Conservation (phyloP, 2,888 invertebrate species). For the Ceramica pisi region DNA sequence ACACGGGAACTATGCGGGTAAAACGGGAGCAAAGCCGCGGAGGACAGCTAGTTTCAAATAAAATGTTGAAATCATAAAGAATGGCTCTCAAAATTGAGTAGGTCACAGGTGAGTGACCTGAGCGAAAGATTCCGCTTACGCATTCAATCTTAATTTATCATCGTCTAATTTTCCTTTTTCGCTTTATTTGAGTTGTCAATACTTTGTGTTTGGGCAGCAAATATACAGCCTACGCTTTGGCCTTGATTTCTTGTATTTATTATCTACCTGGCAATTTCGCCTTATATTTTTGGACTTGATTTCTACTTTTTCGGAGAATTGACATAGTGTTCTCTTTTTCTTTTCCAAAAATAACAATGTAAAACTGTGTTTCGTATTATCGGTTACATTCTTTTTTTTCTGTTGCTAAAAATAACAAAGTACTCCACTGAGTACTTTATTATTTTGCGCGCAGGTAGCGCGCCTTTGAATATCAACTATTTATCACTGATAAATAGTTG, state of each 20-base stretch:
- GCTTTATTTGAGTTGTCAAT: conserved; percentile 49
- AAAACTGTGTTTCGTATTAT: background rate
- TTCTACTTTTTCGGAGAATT: conserved; percentile 11
- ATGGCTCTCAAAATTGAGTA: conserved; percentile 1
- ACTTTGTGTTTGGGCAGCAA: conserved; percentile 22
- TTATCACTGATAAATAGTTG: too few relatives aligned
- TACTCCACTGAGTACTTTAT: too few relatives aligned
- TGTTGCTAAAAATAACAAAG: too few relatives aligned
- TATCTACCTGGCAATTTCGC: background rate
- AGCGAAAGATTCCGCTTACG: conserved; percentile 21
- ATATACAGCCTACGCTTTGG: conserved; percentile 25
- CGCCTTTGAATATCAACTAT: too few relatives aligned
- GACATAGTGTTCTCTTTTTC: background rate
- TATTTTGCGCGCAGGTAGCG: too few relatives aligned
- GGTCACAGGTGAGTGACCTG: conserved; percentile 44
- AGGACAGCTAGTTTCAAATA: too few relatives aligned
- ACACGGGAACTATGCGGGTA: too few relatives aligned
- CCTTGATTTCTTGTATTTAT: conserved; percentile 31
- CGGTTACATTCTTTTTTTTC: too few relatives aligned
- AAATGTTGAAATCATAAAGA: conserved; percentile 35
- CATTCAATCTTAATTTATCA: conserved; percentile 33
- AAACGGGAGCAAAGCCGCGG: too few relatives aligned
- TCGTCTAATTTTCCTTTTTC: conserved; percentile 33
- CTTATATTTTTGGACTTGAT: background rate
- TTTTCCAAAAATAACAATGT: background rate